Percentiles rank a stretch among this genome's conserved stretches.
Evolutionary conservation across 2,888 invertebrate species (phyloP).

Genomic region (Drosophila multiciliata): DNA sequence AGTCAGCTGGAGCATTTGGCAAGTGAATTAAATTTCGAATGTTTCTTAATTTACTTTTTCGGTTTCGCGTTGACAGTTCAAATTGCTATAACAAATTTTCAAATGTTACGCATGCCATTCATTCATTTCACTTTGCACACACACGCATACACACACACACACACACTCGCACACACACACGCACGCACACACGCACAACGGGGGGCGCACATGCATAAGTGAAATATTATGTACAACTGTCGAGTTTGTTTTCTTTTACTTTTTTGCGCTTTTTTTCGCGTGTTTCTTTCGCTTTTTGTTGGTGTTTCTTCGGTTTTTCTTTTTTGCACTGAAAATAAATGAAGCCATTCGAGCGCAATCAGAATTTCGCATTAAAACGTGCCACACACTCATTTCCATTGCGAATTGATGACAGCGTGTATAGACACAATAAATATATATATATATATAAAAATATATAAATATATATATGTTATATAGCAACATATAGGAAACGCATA

Average conservation of each 20-base stretch:
- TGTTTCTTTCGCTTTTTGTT: constrained; percentile 29
- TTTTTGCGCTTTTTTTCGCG: constrained; percentile 43
- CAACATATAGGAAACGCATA: constrained; percentile 43
- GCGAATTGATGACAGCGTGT: constrained; percentile 63
- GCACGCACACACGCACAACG: constrained; percentile 14
- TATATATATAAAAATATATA: constrained; percentile 6
- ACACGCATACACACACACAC: constrained; percentile 14
- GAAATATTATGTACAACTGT: constrained; percentile 80
- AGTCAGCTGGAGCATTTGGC: constrained; percentile 47
- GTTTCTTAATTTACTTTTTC: constrained; percentile 81
- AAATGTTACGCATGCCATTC: constrained; percentile 77
- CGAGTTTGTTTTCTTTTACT: constrained; percentile 66
- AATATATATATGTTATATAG: not conserved
- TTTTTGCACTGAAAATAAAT: constrained; percentile 66
- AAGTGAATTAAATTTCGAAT: constrained; percentile 80
- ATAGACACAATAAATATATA: constrained; percentile 20
- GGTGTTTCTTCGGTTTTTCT: constrained; percentile 15
- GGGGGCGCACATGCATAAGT: constrained; percentile 73
- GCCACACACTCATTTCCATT: constrained; percentile 66
- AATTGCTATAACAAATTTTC: constrained; percentile 80
- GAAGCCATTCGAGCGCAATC: constrained; percentile 80
- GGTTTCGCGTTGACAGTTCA: constrained; percentile 79
- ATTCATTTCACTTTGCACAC: constrained; percentile 63
- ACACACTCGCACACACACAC: constrained; percentile 11
- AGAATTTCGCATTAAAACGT: constrained; percentile 76